Percentiles rank a stretch among this genome's conserved stretches.
Evolutionary conservation across 2,888 invertebrate genomes (phyloP).

Genomic region (Mesochorus sp.): DNA sequence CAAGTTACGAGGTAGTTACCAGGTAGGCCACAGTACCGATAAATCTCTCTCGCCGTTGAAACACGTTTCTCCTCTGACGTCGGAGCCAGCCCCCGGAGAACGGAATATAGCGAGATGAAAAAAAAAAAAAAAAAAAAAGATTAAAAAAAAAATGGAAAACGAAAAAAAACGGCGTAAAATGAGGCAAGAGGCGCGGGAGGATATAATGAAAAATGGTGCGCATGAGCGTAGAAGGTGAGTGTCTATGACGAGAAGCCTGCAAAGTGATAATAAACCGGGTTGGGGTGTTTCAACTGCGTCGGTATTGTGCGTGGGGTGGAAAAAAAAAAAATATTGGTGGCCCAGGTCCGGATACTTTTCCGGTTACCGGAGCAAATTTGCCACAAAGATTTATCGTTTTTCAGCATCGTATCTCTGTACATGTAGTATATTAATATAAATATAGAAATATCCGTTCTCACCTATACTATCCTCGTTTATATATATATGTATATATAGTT

Average conservation of each 20-base stretch:
- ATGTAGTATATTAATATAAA: not conserved
- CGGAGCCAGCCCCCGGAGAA: not conserved
- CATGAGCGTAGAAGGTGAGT: not conserved
- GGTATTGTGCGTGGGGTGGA: conserved; percentile 24
- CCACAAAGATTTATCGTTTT: conserved; percentile 48
- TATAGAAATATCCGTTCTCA: not conserved
- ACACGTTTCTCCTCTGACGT: conserved; percentile 33
- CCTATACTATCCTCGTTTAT: no score
- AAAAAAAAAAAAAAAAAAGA: conserved; percentile 41
- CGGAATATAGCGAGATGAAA: not conserved
- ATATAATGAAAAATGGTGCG: conserved; percentile 15
- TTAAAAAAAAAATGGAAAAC: conserved; percentile 25
- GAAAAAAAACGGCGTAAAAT: conserved; percentile 59
- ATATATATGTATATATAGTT: no score
- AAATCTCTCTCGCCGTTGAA: conserved; percentile 66
- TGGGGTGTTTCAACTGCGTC: conserved; percentile 46
- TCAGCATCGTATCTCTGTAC: conserved; percentile 3
- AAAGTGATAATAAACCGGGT: conserved; percentile 58
- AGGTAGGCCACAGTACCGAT: conserved; percentile 63
- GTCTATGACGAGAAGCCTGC: conserved; percentile 24
- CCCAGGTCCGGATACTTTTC: conserved; percentile 43
- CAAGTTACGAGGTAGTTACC: conserved; percentile 63
- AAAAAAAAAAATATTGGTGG: conserved; percentile 14
- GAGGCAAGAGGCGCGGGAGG: conserved; percentile 36
- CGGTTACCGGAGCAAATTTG: conserved; percentile 57